Base-by-base conservation (phyloP, 2,113 vertebrate genomes). In the Okapia johnstoni region DNA sequence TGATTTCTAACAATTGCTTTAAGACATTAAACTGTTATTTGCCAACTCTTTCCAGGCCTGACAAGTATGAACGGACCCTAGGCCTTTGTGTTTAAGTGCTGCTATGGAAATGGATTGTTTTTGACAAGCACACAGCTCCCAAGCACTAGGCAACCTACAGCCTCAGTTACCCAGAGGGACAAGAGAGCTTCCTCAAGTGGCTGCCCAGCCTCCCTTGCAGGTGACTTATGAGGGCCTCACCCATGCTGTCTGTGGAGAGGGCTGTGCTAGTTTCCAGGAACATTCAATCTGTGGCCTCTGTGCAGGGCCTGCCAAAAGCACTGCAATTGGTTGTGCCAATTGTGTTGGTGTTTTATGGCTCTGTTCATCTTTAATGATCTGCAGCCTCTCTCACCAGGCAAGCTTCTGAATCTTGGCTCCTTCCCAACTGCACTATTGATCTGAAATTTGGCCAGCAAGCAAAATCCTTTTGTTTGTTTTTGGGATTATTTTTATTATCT, bases 341-440 rank as follows among this genome's bases (percentile, higher is more conserved):
- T 85, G 83, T 95, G 90, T 80, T 93, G 95, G 95, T 97, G 95
- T 93, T 96, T 97, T 94, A 96, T 89, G 95, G 57, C 83, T 96
- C 88, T 95, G 95, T 84, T 97, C 88, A 43, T 98, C 96, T 97
- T 95, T 95, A 97, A 95, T 96, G 97, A 96, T 96, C 97, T 98
- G 91, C 84, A 91, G 95, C 84, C 66, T 90, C 97, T 96, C 96
- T 96, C 88, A 70, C 93, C 95, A 87, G 40, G 92, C 66, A n/a
- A 79, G 66, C 95, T 90, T 92, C 96, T 84, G 86, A 88, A 91
- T 61, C 81, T 95, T 98, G 97, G 97, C 93, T 96, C 66, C 43
- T n/a, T 81, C 88, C 94, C 97, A 98, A 8, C 60, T 95, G 94
- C 88, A 97, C 96, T 97, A 98, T 98, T 95, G 98, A 98, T 98